Base-by-base conservation (phyloP, 2,888 invertebrate genomes). In the Linnaemya vulpina region DNA sequence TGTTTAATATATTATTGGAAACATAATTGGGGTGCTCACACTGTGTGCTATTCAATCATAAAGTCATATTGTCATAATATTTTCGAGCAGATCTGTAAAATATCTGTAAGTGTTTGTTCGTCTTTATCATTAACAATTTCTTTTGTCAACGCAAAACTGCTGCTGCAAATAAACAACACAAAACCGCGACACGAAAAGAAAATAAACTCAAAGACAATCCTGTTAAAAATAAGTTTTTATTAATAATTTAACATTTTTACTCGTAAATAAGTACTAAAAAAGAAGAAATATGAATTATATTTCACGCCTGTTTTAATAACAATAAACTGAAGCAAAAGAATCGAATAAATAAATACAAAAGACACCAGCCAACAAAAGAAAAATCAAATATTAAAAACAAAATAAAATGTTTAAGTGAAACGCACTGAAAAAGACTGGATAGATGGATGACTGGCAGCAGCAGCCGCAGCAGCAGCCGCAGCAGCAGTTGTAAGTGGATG, bases 231-330 rank as follows among this genome's bases (percentile, higher is more conserved):
- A 60, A 7, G 20, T 40, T 51, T 62, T 9, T 35, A 20, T 13
- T 17, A 11, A 58, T 22, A 58, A 22, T 55, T 35, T 25, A 43
- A 40, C 22, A 43, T 55, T 9, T 8, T 20, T 40, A 49, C n/a
- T 55, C 10, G 40, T 60, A 17, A 30, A 40, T 17, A 15, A 62
- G 78, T 30, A 60, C 22, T 25, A 71, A 49, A 22, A 65, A 40
- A 35, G 17, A 67, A 63, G 17, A 67, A 63, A 82, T 71, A 65
- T 83, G 65, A 77, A 77, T 83, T 73, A 77, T 67, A 77, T 83
- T 83, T 83, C 76, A 83, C 76, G 82, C 82, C 76, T 83, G 76
- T 65, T 67, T 83, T 83, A 77, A 77, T 83, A 67, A 77, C 71
- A 71, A 82, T 82, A 63, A 82, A 70, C 46, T 25, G 40, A 40